These are phyloP conservation scores for Drosophila pseudoananassae DNA, from an alignment of 1,140 invertebrate species.

Conservation along the genomic window DNA sequence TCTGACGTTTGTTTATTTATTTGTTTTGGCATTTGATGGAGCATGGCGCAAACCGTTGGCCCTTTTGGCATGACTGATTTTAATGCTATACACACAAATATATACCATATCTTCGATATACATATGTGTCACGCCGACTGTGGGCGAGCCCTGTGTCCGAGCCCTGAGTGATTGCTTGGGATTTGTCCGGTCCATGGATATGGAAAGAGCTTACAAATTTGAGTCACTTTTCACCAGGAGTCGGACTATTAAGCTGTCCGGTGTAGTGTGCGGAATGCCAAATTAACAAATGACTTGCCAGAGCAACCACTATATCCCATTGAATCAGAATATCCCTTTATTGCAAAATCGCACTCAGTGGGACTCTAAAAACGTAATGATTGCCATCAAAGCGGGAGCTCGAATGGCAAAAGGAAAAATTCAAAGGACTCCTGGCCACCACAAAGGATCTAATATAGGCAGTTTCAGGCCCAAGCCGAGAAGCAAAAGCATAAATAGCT, in stretches of 20 bases:
- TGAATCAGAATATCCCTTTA: conserved; percentile 2
- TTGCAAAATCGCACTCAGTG: not conserved
- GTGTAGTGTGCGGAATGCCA: conserved; percentile 13
- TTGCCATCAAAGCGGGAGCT: conserved; percentile 22
- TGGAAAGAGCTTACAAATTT: conserved; percentile 68
- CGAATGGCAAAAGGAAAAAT: conserved; percentile 39
- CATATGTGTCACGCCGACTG: conserved; percentile 6
- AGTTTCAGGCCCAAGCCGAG: conserved; percentile 23
- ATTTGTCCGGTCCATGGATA: conserved; percentile 51
- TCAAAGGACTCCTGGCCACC: conserved; percentile 16
- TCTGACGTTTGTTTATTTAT: conserved; percentile 65
- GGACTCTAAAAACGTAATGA: conserved; percentile 5
- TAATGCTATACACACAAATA: conserved; percentile 42
- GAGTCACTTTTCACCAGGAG: conserved; percentile 63
- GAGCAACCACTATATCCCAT: not conserved
- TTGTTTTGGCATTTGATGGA: conserved; percentile 72
- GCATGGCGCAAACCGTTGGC: conserved; percentile 59
- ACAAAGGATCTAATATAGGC: conserved; percentile 25
- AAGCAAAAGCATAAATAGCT: conserved; percentile 61
- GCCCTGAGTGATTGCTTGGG: conserved; percentile 64
- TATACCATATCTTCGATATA: conserved; percentile 5
- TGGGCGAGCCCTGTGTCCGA: conserved; percentile 12
- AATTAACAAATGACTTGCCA: conserved; percentile 37
- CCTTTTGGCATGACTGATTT: conserved; percentile 78
- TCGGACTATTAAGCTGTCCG: conserved; percentile 24